Evolutionary conservation across 2,888 invertebrate species (phyloP), one percentile per base, ranked within the genome.

Genomic region (Mellilla xanthometata): DNA sequence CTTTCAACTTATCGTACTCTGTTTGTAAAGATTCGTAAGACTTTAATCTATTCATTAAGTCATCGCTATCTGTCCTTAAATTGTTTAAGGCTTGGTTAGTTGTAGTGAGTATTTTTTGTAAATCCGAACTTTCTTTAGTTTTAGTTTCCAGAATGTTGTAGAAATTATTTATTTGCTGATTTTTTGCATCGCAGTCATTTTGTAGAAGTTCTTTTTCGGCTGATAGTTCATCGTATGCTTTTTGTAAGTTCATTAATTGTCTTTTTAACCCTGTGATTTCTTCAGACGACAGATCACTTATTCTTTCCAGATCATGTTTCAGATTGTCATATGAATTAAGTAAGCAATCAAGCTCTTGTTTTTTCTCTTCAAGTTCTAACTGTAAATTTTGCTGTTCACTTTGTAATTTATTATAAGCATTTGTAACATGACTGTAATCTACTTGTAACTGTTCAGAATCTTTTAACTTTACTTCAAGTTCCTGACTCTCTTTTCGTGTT

Each of bases 41-140:
- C 52, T 72, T 68, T 1, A 85, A 39, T 61, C 69, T 76, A 38
- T 73, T 54, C 5, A 62, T 26, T 31, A 83, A 62, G 6, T 57
- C 68, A n/a, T 44, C 47, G 44, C 72, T 81, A 62, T 84, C 76
- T 52, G 68, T 74, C 63, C 59, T 69, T 1, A 72, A 51, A 10
- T 58, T 13, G 27, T 63, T 52, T 33, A 85, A 60, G 45, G 56
- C 61, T 15, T 45, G 51, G 60, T 68, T 58, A 3, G 71, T 62
- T 5, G 54, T 43, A n/a, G 49, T 35, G 32, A 81, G 75, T 52
- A 81, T 72, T 41, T 60, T 60, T 58, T 76, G 58, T 46, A 85
- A 56, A 39, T 55, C 8, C 7, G 15, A 42, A 19, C 82, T 60
- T 38, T n/a, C n/a, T n/a, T n/a, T n/a, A n/a, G n/a, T n/a, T n/a